phyloP scores from a whole-genome alignment of 2,797 vertebrate species.

The Xiphophorus birchmanni region DNA sequence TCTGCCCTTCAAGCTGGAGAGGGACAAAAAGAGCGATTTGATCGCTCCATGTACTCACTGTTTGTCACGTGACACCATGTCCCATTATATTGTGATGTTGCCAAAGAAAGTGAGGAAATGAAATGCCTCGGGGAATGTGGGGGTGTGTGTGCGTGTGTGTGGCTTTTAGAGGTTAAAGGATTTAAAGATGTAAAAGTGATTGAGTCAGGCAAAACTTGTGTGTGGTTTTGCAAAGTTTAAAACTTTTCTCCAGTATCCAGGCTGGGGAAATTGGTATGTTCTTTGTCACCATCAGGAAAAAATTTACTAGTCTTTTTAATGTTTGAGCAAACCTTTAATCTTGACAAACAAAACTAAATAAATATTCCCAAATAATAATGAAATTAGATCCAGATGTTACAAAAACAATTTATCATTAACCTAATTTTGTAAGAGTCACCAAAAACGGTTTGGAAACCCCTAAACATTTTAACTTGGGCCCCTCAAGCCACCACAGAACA shows the following conservation, averaged over 20 bases:
- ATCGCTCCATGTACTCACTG: constrained; percentile 67
- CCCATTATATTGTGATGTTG: constrained; percentile 79
- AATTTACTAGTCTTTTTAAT: constrained; percentile 16
- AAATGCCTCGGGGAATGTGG: constrained; percentile 64
- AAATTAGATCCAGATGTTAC: background rate
- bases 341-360: background rate
- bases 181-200: constrained; percentile 30
- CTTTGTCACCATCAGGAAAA: constrained; percentile 9
- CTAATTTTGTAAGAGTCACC: background rate
- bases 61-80: constrained; percentile 75
- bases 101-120: constrained; percentile 77
- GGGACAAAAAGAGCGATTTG: constrained; percentile 63
- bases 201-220: constrained; percentile 13
- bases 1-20: constrained; percentile 71
- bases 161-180: constrained; percentile 4
- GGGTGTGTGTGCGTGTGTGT: constrained; percentile 12
- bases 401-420: background rate
- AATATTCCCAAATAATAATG: constrained; percentile 2
- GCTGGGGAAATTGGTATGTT: constrained; percentile 13
- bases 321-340: constrained; percentile 10
- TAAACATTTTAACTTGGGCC: background rate
- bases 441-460: background rate
- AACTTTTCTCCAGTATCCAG: constrained; percentile 14
- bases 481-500: background rate
- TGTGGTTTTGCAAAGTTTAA: constrained; percentile 15